Percentiles rank a stretch among this genome's conserved stretches.
These are phyloP conservation scores for Dryas iulia DNA, from an alignment of 1,140 invertebrate genomes.

Conservation along the genomic window DNA sequence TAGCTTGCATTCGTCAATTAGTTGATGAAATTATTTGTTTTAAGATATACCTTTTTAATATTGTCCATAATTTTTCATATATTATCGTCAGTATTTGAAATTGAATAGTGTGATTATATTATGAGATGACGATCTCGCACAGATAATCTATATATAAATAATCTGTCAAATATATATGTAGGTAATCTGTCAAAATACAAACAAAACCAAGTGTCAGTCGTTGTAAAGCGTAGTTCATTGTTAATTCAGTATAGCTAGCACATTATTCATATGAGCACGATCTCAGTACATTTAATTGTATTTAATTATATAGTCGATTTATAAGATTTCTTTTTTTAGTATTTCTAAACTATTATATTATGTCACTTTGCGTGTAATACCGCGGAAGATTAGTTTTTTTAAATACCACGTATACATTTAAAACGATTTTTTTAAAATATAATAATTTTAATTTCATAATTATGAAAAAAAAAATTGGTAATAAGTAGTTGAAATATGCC, in stretches of 20 bases:
- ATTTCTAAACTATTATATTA: constrained; percentile 30
- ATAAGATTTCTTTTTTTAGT: constrained; percentile 31
- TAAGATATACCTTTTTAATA: not conserved
- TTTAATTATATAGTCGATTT: constrained; percentile 33
- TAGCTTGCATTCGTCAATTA: not conserved
- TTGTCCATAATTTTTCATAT: not conserved
- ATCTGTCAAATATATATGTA: constrained; percentile 6
- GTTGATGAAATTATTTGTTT: not conserved
- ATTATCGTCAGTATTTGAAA: not conserved
- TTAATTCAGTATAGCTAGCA: constrained; percentile 42
- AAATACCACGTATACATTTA: too few species aligned
- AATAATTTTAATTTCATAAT: too few species aligned
- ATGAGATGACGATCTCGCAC: not conserved
- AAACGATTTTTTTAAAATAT: too few species aligned
- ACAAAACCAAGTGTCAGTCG: constrained; percentile 6
- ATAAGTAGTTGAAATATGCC: too few species aligned
- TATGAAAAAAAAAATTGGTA: too few species aligned
- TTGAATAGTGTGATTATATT: not conserved
- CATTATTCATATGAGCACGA: constrained; percentile 64
- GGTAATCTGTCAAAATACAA: constrained; percentile 8
- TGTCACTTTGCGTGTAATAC: too few species aligned
- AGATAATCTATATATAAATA: not conserved
- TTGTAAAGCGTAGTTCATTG: constrained; percentile 20
- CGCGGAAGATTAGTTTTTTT: too few species aligned
- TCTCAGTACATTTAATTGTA: constrained; percentile 60